Conservation (phyloP, 1,140 invertebrate species). For the Brachionus paranguensis region DNA sequence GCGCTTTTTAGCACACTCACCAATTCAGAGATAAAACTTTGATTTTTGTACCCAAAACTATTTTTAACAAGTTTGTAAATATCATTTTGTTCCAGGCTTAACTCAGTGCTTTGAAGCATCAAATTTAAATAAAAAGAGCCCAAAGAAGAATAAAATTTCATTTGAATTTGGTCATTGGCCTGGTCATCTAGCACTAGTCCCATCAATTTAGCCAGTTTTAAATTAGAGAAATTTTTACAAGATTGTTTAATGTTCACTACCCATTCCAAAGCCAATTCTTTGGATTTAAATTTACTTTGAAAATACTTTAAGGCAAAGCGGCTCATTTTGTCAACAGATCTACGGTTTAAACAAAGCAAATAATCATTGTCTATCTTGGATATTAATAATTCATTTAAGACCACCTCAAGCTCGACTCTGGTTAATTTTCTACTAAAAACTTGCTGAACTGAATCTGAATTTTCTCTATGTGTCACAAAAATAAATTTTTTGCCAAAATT, state of each 20-base stretch:
- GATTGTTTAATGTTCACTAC: neutral
- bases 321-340: neutral
- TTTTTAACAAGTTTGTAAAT: neutral
- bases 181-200: neutral
- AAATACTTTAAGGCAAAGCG: neutral
- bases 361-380: constrained; percentile 1
- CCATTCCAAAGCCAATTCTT: neutral
- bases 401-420: neutral
- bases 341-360: neutral
- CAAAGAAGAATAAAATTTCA: neutral
- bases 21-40: neutral
- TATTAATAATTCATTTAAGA: neutral
- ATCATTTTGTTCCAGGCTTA: neutral
- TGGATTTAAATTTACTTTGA: neutral
- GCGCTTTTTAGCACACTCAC: neutral
- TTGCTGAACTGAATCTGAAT: neutral
- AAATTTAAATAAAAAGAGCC: neutral
- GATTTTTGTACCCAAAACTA: neutral
- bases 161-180: neutral
- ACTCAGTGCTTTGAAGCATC: neutral
- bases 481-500: neutral
- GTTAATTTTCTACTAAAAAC: neutral
- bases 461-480: neutral
- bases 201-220: neutral
- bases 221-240: neutral